A percentile compares a stretch with the other conserved stretches of the same genome.
Evolutionary conservation across 1,140 invertebrate species (phyloP).

Genomic region (Danaus melanippus): DNA sequence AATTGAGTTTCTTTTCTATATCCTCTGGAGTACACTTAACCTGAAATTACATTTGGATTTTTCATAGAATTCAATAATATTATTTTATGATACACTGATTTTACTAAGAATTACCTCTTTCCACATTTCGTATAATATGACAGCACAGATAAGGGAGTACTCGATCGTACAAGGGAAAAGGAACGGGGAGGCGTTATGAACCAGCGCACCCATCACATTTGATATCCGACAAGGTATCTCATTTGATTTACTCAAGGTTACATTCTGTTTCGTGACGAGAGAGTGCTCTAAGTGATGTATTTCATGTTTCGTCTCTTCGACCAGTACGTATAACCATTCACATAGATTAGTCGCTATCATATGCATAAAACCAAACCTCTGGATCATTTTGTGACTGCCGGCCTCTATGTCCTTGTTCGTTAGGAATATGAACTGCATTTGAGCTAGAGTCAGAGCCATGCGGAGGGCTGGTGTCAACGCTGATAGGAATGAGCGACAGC

Average conservation of each 20-base stretch:
- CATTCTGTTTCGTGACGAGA: slow-evolving; percentile 25
- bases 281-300: slow-evolving; percentile 76
- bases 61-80: slow-evolving; percentile 1
- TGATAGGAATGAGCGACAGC: slow-evolving; percentile 74
- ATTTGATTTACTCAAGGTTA: slow-evolving; percentile 25
- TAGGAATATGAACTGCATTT: slow-evolving; percentile 83
- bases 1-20: slow-evolving; percentile 56
- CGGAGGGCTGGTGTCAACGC: slow-evolving; percentile 75
- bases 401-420: slow-evolving; percentile 78
- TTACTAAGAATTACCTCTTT: slow-evolving; percentile 70
- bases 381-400: slow-evolving; percentile 76
- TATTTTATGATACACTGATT: no score
- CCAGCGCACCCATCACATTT: slow-evolving; percentile 78
- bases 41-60: slow-evolving; percentile 30
- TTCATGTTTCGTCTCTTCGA: slow-evolving; percentile 86
- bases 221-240: slow-evolving; percentile 59
- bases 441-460: slow-evolving; percentile 78
- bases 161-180: slow-evolving; percentile 93
- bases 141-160: slow-evolving; percentile 87
- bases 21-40: slow-evolving; percentile 65
- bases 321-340: slow-evolving; percentile 86
- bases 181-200: slow-evolving; percentile 87
- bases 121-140: slow-evolving; percentile 90
- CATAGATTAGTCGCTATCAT: slow-evolving; percentile 88
- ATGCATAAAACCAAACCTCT: slow-evolving; percentile 87